These are phyloP conservation scores for Xylota segnis DNA, from an alignment of 2,888 invertebrate genomes.

Conservation along the genomic window DNA sequence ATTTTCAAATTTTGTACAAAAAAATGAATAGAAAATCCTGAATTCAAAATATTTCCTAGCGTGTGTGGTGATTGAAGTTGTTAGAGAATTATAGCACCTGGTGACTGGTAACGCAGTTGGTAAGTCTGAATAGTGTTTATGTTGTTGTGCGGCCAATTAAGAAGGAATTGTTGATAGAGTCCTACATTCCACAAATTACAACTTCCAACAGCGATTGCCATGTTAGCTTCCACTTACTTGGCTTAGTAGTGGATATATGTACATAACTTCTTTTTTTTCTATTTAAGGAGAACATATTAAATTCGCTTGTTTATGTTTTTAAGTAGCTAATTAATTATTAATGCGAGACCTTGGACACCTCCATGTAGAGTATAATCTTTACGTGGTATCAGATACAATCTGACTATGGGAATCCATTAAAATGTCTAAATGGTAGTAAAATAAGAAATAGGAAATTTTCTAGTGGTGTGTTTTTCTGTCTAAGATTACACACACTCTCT, in stretches of 20 bases:
- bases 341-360: neutral
- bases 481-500: too few relatives aligned
- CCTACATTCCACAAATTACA: conserved; percentile 6
- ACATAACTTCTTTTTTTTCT: too few relatives aligned
- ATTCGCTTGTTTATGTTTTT: neutral
- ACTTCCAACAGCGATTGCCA: neutral
- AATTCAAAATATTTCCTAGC: neutral
- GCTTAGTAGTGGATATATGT: neutral
- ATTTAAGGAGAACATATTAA: neutral
- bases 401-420: neutral
- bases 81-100: conserved; percentile 14
- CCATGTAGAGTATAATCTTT: neutral
- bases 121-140: neutral
- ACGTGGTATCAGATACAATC: neutral
- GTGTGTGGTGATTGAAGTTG: neutral
- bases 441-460: too few relatives aligned
- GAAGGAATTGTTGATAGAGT: conserved; percentile 1
- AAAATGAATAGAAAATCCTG: neutral
- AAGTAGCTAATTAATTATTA: neutral
- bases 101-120: neutral
- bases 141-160: conserved; percentile 14
- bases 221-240: neutral
- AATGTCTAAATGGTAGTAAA: neutral
- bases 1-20: neutral
- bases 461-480: too few relatives aligned